phyloP scores from a whole-genome alignment of 2,113 vertebrate species.

The Ochotona princeps region DNA sequence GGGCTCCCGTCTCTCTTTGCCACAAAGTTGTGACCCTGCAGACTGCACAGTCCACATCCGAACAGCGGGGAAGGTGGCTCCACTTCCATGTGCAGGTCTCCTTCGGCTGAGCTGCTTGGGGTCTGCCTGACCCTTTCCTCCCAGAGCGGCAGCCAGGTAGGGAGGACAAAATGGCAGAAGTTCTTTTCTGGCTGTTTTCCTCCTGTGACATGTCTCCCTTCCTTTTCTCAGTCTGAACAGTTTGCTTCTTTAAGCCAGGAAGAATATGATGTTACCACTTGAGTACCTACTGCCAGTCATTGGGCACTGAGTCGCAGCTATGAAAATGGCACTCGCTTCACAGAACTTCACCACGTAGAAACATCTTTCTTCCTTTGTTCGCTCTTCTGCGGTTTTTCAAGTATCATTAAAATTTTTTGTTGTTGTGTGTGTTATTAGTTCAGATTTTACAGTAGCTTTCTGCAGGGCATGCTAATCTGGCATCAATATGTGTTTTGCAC shows the following conservation, averaged over 20 bases:
- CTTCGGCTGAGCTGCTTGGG: neutral
- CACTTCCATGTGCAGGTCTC: too few species aligned
- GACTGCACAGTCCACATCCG: neutral
- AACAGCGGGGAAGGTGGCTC: accelerated
- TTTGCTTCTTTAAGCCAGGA: neutral
- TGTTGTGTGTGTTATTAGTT: too few species aligned
- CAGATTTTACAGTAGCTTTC: neutral
- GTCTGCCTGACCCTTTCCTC: neutral
- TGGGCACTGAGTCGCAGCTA: neutral
- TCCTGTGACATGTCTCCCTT: neutral
- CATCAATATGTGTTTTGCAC: neutral
- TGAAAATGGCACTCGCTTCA: neutral
- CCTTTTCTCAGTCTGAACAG: neutral
- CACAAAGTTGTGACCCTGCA: neutral
- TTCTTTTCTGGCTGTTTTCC: neutral
- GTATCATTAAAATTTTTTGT: neutral
- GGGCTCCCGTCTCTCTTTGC: neutral
- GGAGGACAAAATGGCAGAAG: neutral
- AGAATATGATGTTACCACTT: too few species aligned
- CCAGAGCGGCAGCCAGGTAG: too few species aligned
- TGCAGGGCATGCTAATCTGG: neutral
- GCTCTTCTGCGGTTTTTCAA: neutral
- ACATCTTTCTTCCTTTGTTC: neutral
- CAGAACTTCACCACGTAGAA: neutral
- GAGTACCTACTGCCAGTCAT: too few species aligned